phyloP scores from a whole-genome alignment of 2,888 invertebrate species.

The Panopea generosa region DNA sequence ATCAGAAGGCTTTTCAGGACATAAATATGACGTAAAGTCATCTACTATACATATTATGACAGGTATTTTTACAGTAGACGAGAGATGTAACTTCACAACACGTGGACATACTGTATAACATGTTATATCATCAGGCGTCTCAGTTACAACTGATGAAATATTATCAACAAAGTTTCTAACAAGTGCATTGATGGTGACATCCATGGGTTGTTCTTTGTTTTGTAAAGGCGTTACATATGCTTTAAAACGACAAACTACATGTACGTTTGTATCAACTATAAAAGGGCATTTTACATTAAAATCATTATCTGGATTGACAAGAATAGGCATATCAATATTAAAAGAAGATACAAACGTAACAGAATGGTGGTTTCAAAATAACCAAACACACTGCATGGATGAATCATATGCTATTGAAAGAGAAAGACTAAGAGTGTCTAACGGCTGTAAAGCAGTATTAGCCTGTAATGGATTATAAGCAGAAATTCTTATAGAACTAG shows the following conservation, averaged over 20 bases:
- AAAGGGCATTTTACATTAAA: background rate
- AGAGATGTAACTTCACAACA: background rate
- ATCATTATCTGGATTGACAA: background rate
- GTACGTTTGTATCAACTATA: background rate
- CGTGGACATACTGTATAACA: slow-evolving; percentile 11
- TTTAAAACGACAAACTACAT: background rate
- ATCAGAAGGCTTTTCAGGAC: slow-evolving; percentile 6
- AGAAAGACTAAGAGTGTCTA: slow-evolving; percentile 4
- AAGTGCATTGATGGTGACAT: background rate
- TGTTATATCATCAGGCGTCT: slow-evolving; percentile 1
- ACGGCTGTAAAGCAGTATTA: background rate
- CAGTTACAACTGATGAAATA: slow-evolving; percentile 8
- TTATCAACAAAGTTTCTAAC: background rate
- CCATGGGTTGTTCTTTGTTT: background rate
- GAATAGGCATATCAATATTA: background rate
- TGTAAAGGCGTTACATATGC: background rate
- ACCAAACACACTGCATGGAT: background rate
- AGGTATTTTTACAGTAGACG: background rate
- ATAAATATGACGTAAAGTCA: background rate
- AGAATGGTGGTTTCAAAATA: background rate
- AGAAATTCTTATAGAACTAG: no score
- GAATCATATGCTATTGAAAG: slow-evolving; percentile 1
- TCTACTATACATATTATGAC: background rate
- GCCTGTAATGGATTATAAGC: no score
- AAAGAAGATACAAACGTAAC: background rate